These are phyloP conservation scores for Cottoperca gobio DNA, from an alignment of 2,797 vertebrate species.

Conservation along the genomic window DNA sequence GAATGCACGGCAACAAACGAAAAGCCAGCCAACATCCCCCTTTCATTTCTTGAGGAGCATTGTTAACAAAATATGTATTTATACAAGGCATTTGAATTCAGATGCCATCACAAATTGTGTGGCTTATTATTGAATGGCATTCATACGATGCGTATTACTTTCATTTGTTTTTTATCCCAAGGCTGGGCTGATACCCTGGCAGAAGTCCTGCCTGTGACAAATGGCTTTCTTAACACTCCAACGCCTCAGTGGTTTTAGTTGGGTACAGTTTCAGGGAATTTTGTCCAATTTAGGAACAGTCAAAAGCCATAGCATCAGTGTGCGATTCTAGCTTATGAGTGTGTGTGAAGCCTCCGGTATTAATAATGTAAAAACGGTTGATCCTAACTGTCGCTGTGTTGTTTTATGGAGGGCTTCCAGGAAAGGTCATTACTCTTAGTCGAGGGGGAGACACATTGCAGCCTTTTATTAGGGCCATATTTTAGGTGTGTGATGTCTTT, in stretches of 20 bases:
- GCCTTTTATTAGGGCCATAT: slow-evolving; percentile 71
- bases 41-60: slow-evolving; percentile 26
- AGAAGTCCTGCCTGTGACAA: slow-evolving; percentile 61
- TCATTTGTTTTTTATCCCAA: slow-evolving; percentile 42
- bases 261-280: slow-evolving; percentile 48
- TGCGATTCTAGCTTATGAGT: slow-evolving; percentile 27
- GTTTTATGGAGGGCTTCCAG: slow-evolving; percentile 56
- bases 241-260: slow-evolving; percentile 48
- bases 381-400: slow-evolving; percentile 53
- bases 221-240: slow-evolving; percentile 57
- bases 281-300: slow-evolving; percentile 64
- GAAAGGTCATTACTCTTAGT: slow-evolving; percentile 70
- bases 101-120: slow-evolving; percentile 31
- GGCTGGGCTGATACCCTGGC: slow-evolving; percentile 37
- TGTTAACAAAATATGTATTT: slow-evolving; percentile 38
- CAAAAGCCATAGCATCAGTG: slow-evolving; percentile 33
- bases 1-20: neutral
- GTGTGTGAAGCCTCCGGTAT: slow-evolving; percentile 41
- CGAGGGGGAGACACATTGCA: slow-evolving; percentile 40
- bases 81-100: slow-evolving; percentile 34
- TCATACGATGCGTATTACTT: slow-evolving; percentile 47
- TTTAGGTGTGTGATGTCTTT: slow-evolving; percentile 71
- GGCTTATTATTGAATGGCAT: slow-evolving; percentile 39
- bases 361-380: slow-evolving; percentile 72
- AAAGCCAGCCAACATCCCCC: neutral